Evolutionary conservation across 2,113 vertebrate species (phyloP), one percentile per base, ranked within the genome.

Genomic region (Melanerpes aurifrons): DNA sequence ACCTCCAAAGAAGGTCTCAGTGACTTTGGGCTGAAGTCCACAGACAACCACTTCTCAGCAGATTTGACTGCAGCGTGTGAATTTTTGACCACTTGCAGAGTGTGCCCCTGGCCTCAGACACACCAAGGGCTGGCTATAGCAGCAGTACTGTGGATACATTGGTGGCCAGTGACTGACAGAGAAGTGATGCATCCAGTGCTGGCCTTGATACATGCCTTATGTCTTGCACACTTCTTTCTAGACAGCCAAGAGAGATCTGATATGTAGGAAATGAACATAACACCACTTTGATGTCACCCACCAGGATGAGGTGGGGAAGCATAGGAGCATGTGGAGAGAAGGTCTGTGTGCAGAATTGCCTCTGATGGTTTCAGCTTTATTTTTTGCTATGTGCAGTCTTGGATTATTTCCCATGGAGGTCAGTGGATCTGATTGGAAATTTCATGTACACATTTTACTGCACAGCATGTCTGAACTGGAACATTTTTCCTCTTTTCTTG

Each of bases 21-120:
- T 90, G 90, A 62, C 70, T 88, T 84, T 45, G 21, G 6, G 29
- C 54, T 84, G 58, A 37, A 78, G 70, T 66, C 54, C 45, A 81
- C 57, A 66, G 20, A 62, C 40, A 68, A 58, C n/a, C 7, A 79
- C 47, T 86, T 85, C 16, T 31, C 35, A 66, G 20, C 32, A 74
- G 24, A 29, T 88, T 50, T 71, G 35, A 29, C 28, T 82, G 66
- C 22, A 66, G 12, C 1, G 0, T 17, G 37, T 72, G 66, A 69
- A 15, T 58, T 81, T 91, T 90, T 75, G 74, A 31, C 83, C 22
- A 8, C 24, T 68, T 74, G 66, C 47, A n/a, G 24, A 16, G 28
- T 74, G 61, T 25, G 37, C 72, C 53, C 19, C 10, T 37, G 82
- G 28, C 37, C 47, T 12, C 43, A 88, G 19, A 68, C 10, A 7